Conservation (phyloP, 1,140 invertebrate species). For the Anastrepha obliqua region DNA sequence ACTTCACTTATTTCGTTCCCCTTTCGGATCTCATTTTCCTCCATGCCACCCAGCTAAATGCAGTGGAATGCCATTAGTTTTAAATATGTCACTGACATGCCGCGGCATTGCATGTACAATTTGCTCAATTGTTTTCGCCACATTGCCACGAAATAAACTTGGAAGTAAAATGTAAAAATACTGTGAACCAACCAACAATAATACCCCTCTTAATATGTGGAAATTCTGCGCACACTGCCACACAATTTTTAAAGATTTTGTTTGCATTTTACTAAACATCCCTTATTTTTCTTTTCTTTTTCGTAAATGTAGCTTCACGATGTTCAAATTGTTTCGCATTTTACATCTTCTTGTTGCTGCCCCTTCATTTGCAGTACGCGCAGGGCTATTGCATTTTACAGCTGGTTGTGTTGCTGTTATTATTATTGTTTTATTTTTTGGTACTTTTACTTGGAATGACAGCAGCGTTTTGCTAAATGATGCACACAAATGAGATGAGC, state of each 20-base stretch:
- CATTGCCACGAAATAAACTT: not conserved
- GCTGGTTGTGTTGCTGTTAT: not conserved
- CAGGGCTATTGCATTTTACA: not conserved
- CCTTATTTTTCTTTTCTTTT: not conserved
- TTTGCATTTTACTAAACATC: not conserved
- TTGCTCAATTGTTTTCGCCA: not conserved
- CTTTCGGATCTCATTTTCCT: not conserved
- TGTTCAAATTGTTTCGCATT: slow-evolving; percentile 3
- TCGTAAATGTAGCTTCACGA: too few relatives aligned
- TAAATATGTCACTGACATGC: slow-evolving; percentile 21
- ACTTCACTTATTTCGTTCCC: too few relatives aligned
- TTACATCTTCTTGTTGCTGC: not conserved
- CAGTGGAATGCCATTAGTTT: not conserved
- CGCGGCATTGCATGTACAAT: slow-evolving; percentile 9
- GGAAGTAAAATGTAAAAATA: not conserved
- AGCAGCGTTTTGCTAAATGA: slow-evolving; percentile 22
- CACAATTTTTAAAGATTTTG: not conserved
- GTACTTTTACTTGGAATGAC: not conserved
- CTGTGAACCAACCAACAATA: not conserved
- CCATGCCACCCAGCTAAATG: not conserved
- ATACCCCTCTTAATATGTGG: not conserved
- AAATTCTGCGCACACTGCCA: too few relatives aligned
- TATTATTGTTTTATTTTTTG: not conserved
- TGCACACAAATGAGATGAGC: not conserved
- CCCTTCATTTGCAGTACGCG: not conserved